These are phyloP conservation scores for Dendroctonus ponderosae DNA, from an alignment of 1,140 invertebrate species.

Conservation along the genomic window DNA sequence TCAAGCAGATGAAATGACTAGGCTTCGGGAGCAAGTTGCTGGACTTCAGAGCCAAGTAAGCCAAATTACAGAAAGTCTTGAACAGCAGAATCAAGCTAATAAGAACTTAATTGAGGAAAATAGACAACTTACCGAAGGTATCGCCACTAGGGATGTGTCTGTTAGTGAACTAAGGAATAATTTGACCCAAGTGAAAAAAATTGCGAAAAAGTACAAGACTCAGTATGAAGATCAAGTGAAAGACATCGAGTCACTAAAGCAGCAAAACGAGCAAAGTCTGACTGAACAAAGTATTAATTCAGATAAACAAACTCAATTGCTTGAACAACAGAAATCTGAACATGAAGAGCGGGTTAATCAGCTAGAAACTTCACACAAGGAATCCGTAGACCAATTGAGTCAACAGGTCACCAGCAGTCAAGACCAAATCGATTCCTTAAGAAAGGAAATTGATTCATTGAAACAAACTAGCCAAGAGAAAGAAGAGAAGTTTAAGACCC, in stretches of 20 bases:
- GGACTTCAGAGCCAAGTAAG: constrained; percentile 50
- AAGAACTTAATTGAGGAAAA: constrained; percentile 62
- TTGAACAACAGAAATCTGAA: constrained; percentile 57
- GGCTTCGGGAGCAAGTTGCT: constrained; percentile 54
- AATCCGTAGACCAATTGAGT: constrained; percentile 63
- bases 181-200: constrained; percentile 80
- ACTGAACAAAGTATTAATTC: constrained; percentile 41
- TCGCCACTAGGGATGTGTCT: constrained; percentile 65
- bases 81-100: constrained; percentile 55
- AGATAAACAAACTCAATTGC: constrained; percentile 51
- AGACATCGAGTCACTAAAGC: constrained; percentile 60
- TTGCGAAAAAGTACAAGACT: constrained; percentile 89
- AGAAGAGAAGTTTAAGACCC: constrained; percentile 70
- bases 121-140: constrained; percentile 65
- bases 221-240: constrained; percentile 75
- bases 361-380: constrained; percentile 52
- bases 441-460: constrained; percentile 68
- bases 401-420: constrained; percentile 57
- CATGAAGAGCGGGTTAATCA: constrained; percentile 50
- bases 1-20: constrained; percentile 55
- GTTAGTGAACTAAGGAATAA: constrained; percentile 74
- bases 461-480: constrained; percentile 64
- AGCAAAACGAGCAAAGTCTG: constrained; percentile 49
- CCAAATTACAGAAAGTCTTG: constrained; percentile 59
- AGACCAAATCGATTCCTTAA: constrained; percentile 64